Evolutionary conservation across 2,888 invertebrate genomes (phyloP), one percentile per base, ranked within the genome.

Genomic region (Calliphora vomitoria): DNA sequence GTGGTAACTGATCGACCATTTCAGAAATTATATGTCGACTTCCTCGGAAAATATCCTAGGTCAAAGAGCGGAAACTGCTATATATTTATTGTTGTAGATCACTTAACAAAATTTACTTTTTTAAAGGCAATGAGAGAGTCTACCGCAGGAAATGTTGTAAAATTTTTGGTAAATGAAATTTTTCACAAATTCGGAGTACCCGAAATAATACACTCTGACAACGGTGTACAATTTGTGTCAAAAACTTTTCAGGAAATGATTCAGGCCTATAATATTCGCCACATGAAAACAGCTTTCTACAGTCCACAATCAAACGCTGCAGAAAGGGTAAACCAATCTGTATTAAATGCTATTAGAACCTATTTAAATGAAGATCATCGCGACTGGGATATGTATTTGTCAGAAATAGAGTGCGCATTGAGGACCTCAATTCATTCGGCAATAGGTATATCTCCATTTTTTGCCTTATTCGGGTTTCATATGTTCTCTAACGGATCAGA

Each of bases 291-390:
- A 44, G 89, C 90, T 0, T 60, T 75, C 8, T 92, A 92, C 74
- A 90, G 91, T 18, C 91, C 92, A 0, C 92, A 92, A 86, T 84
- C 88, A 0, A 93, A 92, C 82, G 91, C 91, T 4, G 90, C 91
- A 0, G 92, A 92, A 78, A 82, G 91, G 0, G 89, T 90, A 0
- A 92, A 92, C 74, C 83, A 90, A 47, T 90, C 91, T 0, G 71
- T 92, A 0, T 89, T 90, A 6, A 90, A 91, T 2, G 90, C 25
- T 25, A 25, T 25, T 2, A 25, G 25, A 25, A 25, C 25, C 25
- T 25, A 25, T 25, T 25, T 25, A 25, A 25, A 25, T 25, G 25
- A 25, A 25, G 25, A 25, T 25, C 25, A 25, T 25, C 25, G 25
- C 2, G 25, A 25, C 25, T 25, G 25, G 25, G 25, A 25, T 25